These are phyloP conservation scores for Sarcophaga bullata DNA, from an alignment of 1,140 invertebrate species.

Conservation along the genomic window DNA sequence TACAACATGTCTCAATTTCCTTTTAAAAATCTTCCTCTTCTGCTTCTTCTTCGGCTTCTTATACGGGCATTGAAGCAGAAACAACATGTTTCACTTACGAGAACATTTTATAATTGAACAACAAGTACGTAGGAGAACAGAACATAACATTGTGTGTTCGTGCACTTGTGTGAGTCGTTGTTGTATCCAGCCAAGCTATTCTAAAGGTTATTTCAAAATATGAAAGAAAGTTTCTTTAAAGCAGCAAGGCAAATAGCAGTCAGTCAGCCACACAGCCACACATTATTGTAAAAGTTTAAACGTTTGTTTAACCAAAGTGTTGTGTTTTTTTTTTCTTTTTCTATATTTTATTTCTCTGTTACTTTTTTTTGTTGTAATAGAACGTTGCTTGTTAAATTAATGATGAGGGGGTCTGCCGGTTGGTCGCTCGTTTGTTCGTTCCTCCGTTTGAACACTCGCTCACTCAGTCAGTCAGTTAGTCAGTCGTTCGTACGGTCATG, in stretches of 20 bases:
- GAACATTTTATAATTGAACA: conserved; percentile 4
- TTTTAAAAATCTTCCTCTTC: not conserved
- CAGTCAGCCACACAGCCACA: not conserved
- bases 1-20: conserved; percentile 20
- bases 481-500: too few relatives aligned
- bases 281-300: not conserved
- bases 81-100: conserved; percentile 23
- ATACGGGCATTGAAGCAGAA: conserved; percentile 17
- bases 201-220: not conserved
- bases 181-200: too few relatives aligned
- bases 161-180: too few relatives aligned
- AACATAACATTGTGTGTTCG: too few relatives aligned
- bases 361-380: not conserved
- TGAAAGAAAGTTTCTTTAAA: conserved; percentile 12
- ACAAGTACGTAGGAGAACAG: too few relatives aligned
- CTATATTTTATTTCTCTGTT: too few relatives aligned
- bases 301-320: not conserved
- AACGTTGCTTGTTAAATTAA: not conserved
- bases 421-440: too few relatives aligned
- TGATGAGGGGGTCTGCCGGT: not conserved
- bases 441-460: not conserved
- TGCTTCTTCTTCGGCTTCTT: not conserved
- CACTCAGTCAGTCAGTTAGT: not conserved
- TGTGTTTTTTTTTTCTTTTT: not conserved
- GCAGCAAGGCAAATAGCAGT: not conserved